Base-by-base conservation (phyloP, 2,797 vertebrate species). In the Dipus sagitta region DNA sequence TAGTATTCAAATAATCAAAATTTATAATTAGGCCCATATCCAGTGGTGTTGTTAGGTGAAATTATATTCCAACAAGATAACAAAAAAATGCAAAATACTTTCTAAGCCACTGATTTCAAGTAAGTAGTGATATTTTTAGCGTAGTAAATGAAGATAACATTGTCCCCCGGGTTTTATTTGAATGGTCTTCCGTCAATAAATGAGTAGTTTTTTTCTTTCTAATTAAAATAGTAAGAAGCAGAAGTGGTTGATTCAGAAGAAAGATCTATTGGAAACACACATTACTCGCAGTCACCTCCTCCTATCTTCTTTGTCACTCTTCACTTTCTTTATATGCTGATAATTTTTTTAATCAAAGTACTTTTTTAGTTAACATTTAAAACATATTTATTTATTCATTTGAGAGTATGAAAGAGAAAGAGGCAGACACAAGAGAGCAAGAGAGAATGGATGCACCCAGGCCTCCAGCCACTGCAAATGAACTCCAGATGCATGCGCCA, bases 1-100 rank as follows among this genome's bases (percentile, higher is more conserved):
- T 54, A 70, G 32, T 87, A 65, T 86, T 96, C 87, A 91, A 70
- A 86, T 54, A 92, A 82, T 88, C 87, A 67, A 67, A 92, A 91
- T 62, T 93, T 28, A 58, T 93, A 92, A 95, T 62, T 84, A 74
- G 65, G 84, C 89, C 81, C 85, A 92, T 83, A 76, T 78, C 76
- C 38, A 72, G 21, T 79, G 83, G 75, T 85, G 26, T 86, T 90
- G 83, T 3, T 68, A 94, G 84, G 74, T 91, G 74, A 97, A 95
- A 86, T 88, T 52, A 60, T 80, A 72, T 60, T 95, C 52, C 20
- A 81, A 52, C 47, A 82, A 67, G 78, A 92, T 77, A 75, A 80
- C 32, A 92, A 38, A 3, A 68, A 67, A 83, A 18, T 23, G 62
- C 2, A 75, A 60, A 90, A 74, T 54, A 72, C 28, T 90, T 95